These are phyloP conservation scores for Eupithecia vulgata DNA, from an alignment of 2,888 invertebrate genomes.

Conservation along the genomic window DNA sequence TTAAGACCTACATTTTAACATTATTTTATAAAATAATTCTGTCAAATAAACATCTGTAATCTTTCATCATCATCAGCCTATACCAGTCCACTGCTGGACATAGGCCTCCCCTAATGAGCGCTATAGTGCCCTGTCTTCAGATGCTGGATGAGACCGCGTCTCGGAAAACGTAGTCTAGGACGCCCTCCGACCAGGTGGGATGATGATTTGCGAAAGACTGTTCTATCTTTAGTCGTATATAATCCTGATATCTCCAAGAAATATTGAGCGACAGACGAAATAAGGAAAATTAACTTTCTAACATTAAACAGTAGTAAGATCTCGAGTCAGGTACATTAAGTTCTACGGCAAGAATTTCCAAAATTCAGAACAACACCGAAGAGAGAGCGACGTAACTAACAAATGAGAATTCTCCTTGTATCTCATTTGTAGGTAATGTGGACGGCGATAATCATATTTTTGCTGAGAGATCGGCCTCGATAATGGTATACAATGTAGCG, in stretches of 20 bases:
- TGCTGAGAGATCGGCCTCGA: slow-evolving; percentile 72
- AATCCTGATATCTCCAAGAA: neutral
- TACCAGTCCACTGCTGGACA: too few species aligned
- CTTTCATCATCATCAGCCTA: too few species aligned
- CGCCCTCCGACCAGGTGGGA: too few species aligned
- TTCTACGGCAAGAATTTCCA: neutral
- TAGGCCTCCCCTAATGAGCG: too few species aligned
- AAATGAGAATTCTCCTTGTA: slow-evolving; percentile 58
- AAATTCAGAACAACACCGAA: neutral
- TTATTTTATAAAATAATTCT: too few species aligned
- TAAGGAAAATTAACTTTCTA: neutral
- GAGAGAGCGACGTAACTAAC: slow-evolving; percentile 33
- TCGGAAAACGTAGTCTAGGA: too few species aligned
- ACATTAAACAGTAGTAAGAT: neutral
- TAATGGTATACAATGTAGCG: slow-evolving; percentile 61
- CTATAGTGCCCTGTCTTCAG: too few species aligned
- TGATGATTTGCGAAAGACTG: too few species aligned
- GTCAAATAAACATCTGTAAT: too few species aligned
- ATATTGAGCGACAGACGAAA: neutral
- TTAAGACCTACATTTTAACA: too few species aligned
- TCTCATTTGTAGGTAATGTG: slow-evolving; percentile 71
- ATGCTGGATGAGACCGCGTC: too few species aligned
- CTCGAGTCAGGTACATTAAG: neutral
- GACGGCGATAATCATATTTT: slow-evolving; percentile 75
- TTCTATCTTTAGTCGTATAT: too few species aligned